Base-by-base conservation (phyloP, 2,888 invertebrate genomes). In the Ochropleura plecta region DNA sequence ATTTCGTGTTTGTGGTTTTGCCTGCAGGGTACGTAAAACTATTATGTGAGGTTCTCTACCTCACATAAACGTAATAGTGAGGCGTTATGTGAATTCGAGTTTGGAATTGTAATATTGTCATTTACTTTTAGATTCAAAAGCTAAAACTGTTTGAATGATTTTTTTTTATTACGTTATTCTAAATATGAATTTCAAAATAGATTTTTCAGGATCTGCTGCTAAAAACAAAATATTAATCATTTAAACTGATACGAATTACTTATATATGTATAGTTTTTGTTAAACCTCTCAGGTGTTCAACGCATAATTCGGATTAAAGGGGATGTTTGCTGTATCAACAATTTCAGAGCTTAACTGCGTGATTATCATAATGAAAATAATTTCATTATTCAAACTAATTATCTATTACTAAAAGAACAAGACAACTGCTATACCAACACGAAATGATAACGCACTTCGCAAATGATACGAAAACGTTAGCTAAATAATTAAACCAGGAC, bases 391-490 rank as follows among this genome's bases (percentile, higher is more conserved):
- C 0, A 42, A 70, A 49, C 20, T 1, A 53, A 84, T 65, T 40
- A 44, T 30, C 30, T 30, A 30, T 30, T 3, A 30, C 40, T 5
- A 51, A 71, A 79, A 83, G 64, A 55, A 79, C 73, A 73, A 72
- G 51, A 53, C n/a, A 67, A 63, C 46, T 59, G 63, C 55, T 48
- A 57, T 69, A 57, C 18, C 7, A 60, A 70, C 30, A 74, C 51
- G 30, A 42, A 72, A 76, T 63, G 55, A 53, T 70, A 81, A 51
- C 40, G 44, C 59, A 76, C 59, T 62, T 78, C 75, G 78, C 84
- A 91, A 89, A 92, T 91, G 89, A 89, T 91, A 91, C 78, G 89
- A 90, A 92, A 91, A 90, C 88, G 89, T 88, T 78, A 84, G 82
- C n/a, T n/a, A n/a, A n/a, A 90, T 90, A 91, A 92, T 90, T 91